Conservation (phyloP, 2,888 invertebrate genomes). For the Buathra laborator region DNA sequence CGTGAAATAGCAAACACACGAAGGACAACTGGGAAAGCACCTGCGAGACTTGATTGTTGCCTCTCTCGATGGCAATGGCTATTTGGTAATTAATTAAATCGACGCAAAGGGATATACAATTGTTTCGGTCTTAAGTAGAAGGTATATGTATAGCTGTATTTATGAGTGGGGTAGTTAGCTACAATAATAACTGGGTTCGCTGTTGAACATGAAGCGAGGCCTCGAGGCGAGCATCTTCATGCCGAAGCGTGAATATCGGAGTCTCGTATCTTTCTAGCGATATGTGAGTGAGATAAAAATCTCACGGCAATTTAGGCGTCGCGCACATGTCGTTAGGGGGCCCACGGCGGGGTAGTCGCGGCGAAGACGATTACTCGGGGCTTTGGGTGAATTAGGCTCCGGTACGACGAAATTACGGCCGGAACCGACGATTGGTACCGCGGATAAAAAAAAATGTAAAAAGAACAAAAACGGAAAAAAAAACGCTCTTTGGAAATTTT, state of each 20-base stretch:
- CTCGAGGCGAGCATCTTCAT: conserved; percentile 76
- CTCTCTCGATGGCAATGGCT: conserved; percentile 26
- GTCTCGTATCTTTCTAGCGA: conserved; percentile 76
- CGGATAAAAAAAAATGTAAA: not conserved
- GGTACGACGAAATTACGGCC: conserved; percentile 69
- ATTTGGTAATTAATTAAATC: conserved; percentile 53
- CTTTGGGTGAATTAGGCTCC: conserved; percentile 47
- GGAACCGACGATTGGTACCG: conserved; percentile 63
- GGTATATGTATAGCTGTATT: conserved; percentile 26
- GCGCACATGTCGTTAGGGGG: conserved; percentile 82
- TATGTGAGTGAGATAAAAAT: conserved; percentile 79
- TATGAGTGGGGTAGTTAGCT: conserved; percentile 60
- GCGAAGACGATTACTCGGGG: conserved; percentile 15
- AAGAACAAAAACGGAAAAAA: conserved; percentile 55
- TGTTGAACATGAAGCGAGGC: conserved; percentile 57
- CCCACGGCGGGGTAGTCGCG: conserved; percentile 15
- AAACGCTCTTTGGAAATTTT: conserved; percentile 60
- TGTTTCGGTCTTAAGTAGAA: conserved; percentile 22
- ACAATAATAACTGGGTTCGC: conserved; percentile 65
- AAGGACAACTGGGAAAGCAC: conserved; percentile 5
- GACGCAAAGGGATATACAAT: conserved; percentile 26
- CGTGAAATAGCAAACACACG: not conserved
- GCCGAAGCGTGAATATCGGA: conserved; percentile 83
- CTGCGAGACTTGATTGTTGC: conserved; percentile 41
- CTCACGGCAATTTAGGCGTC: conserved; percentile 83